These are phyloP conservation scores for Platyura marginata DNA, from an alignment of 1,140 invertebrate genomes.

Conservation along the genomic window DNA sequence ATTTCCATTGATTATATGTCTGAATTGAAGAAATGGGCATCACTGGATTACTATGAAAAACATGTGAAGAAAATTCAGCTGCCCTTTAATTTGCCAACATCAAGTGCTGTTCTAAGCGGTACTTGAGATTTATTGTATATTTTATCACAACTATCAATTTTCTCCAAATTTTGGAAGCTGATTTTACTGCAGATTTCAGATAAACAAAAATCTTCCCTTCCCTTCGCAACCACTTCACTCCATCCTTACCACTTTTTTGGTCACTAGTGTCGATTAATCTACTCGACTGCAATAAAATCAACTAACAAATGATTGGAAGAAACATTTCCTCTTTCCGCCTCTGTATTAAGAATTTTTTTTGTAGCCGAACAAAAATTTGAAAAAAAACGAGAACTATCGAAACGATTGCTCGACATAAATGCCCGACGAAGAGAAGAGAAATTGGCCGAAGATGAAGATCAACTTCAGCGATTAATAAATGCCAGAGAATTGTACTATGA, in stretches of 20 bases:
- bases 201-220: no score
- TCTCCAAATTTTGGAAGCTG: background rate
- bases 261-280: no score
- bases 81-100: constrained; percentile 45
- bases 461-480: constrained; percentile 54
- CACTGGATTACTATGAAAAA: constrained; percentile 62
- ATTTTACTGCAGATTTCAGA: constrained; percentile 5
- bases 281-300: no score
- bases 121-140: no score
- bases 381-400: constrained; percentile 62
- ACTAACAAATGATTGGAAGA: no score
- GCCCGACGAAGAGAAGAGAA: constrained; percentile 68
- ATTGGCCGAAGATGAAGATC: constrained; percentile 74
- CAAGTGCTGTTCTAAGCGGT: constrained; percentile 27
- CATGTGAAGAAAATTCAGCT: constrained; percentile 73
- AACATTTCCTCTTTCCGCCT: no score
- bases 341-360: no score
- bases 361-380: constrained; percentile 71
- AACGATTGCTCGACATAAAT: constrained; percentile 66
- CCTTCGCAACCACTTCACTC: no score
- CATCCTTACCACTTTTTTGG: no score
- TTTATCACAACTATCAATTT: background rate
- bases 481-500: constrained; percentile 25
- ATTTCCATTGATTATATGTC: constrained; percentile 61
- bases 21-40: constrained; percentile 62